These are phyloP conservation scores for Brotula barbata DNA, from an alignment of 2,797 vertebrate genomes.

Conservation along the genomic window DNA sequence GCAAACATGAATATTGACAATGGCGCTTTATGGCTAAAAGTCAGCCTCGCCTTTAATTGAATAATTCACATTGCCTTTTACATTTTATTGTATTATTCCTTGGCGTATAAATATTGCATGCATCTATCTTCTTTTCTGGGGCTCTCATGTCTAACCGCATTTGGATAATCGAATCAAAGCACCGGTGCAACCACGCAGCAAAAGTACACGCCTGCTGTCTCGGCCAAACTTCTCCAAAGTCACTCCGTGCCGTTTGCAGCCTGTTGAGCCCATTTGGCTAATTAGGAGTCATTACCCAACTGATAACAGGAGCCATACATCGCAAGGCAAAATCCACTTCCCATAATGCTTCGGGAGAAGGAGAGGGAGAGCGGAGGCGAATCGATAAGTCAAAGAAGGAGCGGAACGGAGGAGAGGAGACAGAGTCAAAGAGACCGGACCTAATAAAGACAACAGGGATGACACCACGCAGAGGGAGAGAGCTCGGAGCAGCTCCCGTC, in stretches of 20 bases:
- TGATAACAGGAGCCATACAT: no score
- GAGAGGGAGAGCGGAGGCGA: neutral
- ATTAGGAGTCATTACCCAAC: conserved; percentile 27
- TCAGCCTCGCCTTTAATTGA: no score
- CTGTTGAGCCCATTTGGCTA: conserved; percentile 20
- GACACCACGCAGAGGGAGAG: conserved; percentile 21
- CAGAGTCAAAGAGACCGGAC: neutral
- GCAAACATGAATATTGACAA: no score
- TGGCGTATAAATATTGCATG: neutral
- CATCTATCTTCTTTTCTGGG: neutral
- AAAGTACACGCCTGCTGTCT: neutral
- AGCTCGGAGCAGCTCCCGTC: conserved; percentile 32
- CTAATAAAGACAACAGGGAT: conserved; percentile 5
- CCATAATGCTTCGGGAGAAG: conserved; percentile 2
- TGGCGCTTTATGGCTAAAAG: no score
- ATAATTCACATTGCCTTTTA: no score
- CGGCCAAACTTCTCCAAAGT: conserved; percentile 3
- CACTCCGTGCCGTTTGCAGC: neutral
- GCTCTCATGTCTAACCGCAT: no score
- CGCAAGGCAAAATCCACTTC: neutral
- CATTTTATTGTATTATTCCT: no score
- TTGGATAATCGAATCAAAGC: conserved; percentile 6
- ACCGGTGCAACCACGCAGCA: conserved; percentile 1
- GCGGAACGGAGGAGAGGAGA: neutral
- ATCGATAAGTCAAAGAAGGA: neutral